Evolutionary conservation across 2,797 vertebrate genomes (phyloP), one percentile per base, ranked within the genome.

Genomic region (Phoxinus dragarum): DNA sequence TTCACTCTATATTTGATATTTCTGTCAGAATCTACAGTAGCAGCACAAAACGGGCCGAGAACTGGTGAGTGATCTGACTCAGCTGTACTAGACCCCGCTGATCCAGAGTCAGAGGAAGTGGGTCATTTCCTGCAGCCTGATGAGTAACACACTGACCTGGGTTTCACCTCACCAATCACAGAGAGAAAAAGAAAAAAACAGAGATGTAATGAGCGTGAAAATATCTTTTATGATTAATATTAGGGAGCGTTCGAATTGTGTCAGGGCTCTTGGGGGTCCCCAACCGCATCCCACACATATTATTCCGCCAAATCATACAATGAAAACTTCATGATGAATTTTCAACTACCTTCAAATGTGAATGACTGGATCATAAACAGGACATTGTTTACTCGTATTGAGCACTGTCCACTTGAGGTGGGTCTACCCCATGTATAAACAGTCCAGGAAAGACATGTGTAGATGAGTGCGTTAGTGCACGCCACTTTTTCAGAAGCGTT

Each of bases 101-200:
- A 66, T 85, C 77, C 59, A 40, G 42, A 80, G 69, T 85, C 64
- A 23, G 64, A 82, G 83, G 80, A 87, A 83, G 80, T 81, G 23
- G 78, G 72, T 79, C 40, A 84, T 82, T 80, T 86, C 81, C 87
- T 83, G 40, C 19, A 17, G 27, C 74, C 81, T 86, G 67, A 74
- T 89, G 85, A 90, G 72, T 88, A 88, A 87, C 52, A 87, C 83
- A 67, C 61, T 90, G 87, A 90, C 86, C 86, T 84, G 74, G 40
- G 72, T 76, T 76, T 90, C 74, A 88, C 87, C 87, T 87, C 42
- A 76, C 64, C 83, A 64, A 69, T 59, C 56, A 79, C 56, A 38
- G 69, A 19, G 56, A 47, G 72, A 36, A 42, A 56, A 23, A 74
- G 6, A 38, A 64, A 42, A 23, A 72, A 34, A 73, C 38, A 64